phyloP scores from a whole-genome alignment of 2,888 invertebrate species.

The Odontocerum albicorne region DNA sequence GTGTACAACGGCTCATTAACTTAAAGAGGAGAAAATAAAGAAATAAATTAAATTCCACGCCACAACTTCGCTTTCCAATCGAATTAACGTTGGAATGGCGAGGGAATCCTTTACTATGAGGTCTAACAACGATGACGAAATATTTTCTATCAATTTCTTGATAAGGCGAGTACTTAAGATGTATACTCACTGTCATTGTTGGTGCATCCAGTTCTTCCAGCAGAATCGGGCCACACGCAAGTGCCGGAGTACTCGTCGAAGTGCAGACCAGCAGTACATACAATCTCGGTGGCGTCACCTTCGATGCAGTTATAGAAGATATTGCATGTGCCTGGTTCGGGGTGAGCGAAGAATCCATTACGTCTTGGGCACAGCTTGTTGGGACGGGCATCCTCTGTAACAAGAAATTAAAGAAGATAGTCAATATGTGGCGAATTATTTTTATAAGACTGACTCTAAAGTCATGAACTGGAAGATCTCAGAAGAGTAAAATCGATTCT shows the following conservation, averaged over 20 bases:
- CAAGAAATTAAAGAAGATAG: conserved; percentile 6
- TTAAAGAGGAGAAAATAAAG: too few species aligned
- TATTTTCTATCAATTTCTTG: neutral
- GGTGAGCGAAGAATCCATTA: conserved; percentile 91
- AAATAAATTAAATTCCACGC: too few species aligned
- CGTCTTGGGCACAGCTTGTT: conserved; percentile 75
- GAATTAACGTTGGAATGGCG: too few species aligned
- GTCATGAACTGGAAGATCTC: too few species aligned
- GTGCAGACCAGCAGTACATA: conserved; percentile 85
- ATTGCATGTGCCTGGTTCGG: conserved; percentile 78
- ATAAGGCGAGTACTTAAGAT: neutral
- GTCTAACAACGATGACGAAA: too few species aligned
- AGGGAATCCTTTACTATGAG: too few species aligned
- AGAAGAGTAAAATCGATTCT: too few species aligned
- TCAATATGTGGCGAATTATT: too few species aligned
- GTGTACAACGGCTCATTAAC: too few species aligned
- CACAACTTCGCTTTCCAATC: too few species aligned
- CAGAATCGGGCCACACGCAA: conserved; percentile 86
- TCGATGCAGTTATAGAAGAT: conserved; percentile 89
- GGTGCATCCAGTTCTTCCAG: conserved; percentile 73
- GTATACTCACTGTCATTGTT: conserved; percentile 54
- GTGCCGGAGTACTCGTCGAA: conserved; percentile 89
- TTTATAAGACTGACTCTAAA: too few species aligned
- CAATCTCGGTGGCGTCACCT: conserved; percentile 76
- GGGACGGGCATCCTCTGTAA: conserved; percentile 74